Base-by-base conservation (phyloP, 2,113 vertebrate species). In the Scortum barcoo region DNA sequence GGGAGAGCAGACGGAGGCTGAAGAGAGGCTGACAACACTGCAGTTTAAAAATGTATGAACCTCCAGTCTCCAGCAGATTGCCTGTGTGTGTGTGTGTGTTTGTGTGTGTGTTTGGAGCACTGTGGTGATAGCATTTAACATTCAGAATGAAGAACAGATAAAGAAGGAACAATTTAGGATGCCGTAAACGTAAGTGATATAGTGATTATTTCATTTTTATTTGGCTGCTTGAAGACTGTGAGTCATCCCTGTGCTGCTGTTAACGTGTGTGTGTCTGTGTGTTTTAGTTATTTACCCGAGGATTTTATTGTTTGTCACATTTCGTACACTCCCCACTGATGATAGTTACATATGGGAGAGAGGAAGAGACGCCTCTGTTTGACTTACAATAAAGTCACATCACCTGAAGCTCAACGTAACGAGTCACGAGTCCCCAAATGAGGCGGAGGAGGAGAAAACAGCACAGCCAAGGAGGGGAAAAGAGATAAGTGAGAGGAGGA, bases 11-110 rank as follows among this genome's bases (percentile, higher is more conserved):
- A 65, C n/a, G 12, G 36, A 48, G 22, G 67, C 51, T 24, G 51
- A 54, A 24, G 56, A 65, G 57, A 70, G 58, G 56, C 66, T 67
- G 53, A 72, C 71, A 82, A 68, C 33, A 20, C 69, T 7, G 70
- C 24, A 26, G 38, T 69, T 89, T 76, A 91, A 90, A 89, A 86
- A 91, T 88, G 78, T 13, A 88, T 85, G 86, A 85, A 72, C 44
- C 83, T 82, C 70, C 70, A 73, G 78, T 36, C 68, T 72, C 75
- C 74, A 85, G 76, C 86, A 81, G 85, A 60, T 51, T 38, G 69
- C 22, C 13, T 46, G 30, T 69, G 54, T 70, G 53, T 58, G 24
- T 72, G 70, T 74, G 57, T 62, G n/a, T n/a, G n/a, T n/a, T n/a
- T n/a, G n/a, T n/a, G n/a, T n/a, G n/a, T n/a, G 75, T 77, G 76